Conservation (phyloP, 2,797 vertebrate genomes). For the Trematomus bernacchii region DNA sequence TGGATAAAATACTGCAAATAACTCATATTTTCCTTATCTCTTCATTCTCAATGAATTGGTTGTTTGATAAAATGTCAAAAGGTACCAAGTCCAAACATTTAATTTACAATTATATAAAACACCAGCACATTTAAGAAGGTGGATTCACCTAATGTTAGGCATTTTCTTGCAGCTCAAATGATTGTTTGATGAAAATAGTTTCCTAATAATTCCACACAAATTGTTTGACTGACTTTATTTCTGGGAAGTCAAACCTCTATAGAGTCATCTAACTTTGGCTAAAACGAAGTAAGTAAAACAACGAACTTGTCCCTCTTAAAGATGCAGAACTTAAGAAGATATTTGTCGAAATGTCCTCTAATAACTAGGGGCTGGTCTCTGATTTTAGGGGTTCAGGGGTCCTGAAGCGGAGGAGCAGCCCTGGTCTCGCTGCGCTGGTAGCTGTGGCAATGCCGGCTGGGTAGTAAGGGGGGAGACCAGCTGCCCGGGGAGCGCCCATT, state of each 20-base stretch:
- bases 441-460: conserved; percentile 67
- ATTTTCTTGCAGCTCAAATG: background rate
- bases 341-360: background rate
- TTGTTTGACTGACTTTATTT: background rate
- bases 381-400: conserved; percentile 37
- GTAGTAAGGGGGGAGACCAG: conserved; percentile 79
- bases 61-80: background rate
- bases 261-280: background rate
- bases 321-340: background rate
- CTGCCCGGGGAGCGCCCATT: conserved; percentile 90
- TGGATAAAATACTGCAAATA: too few species aligned
- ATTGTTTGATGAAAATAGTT: background rate
- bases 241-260: background rate
- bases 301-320: background rate
- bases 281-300: background rate
- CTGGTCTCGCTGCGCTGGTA: conserved; percentile 56
- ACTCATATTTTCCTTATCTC: background rate
- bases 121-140: background rate
- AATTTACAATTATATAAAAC: background rate
- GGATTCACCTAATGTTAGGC: background rate
- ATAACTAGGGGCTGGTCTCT: conserved; percentile 12
- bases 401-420: conserved; percentile 63
- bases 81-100: background rate
- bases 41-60: background rate
- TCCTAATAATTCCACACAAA: background rate